Evolutionary conservation across 2,888 invertebrate genomes (phyloP), one percentile per base, ranked within the genome.

Genomic region (Ophion costatus): DNA sequence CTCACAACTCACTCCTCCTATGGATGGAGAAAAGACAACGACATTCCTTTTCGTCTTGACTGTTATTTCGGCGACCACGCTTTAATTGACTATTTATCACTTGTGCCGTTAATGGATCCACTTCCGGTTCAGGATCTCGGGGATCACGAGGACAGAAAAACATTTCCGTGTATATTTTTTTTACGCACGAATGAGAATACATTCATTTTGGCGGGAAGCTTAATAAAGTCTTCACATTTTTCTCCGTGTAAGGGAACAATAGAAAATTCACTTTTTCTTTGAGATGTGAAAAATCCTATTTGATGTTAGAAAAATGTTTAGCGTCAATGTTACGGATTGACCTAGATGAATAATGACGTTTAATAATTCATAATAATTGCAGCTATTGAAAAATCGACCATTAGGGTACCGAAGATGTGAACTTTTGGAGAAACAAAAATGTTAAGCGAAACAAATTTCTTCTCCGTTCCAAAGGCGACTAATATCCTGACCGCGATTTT

Each of bases 1-100:
- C 20, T 79, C 22, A 17, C 33, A 45, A 33, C n/a, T 20, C 74
- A 20, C 45, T 9, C 17, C 42, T 69, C 5, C 17, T 42, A n/a
- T n/a, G 22, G 4, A 74, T 61, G n/a, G 22, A 17, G 45, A 24
- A 9, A 51, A n/a, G 51, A 24, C 51, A 22, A 24, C 10, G 45
- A 69, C 1, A 51, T 45, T 69, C 3, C 11, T 45, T 24, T 14
- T 24, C 22, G 29, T 11, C 70, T 70, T 56, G 70, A 70, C n/a
- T 17, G 59, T 22, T 59, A 59, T 22, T 59, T 22, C 57, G n/a
- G 57, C 57, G 29, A 59, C 38, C 33, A 61, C 61, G 45, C 6
- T 22, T 45, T 61, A 61, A 74, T 74, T 74, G 24, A 24, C 73
- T 74, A 22, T 74, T 74, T 61, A 45, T 74, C 42, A 61, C n/a